These are phyloP conservation scores for Hydrocynus forskahlii DNA, from an alignment of 2,797 vertebrate species.

Conservation along the genomic window DNA sequence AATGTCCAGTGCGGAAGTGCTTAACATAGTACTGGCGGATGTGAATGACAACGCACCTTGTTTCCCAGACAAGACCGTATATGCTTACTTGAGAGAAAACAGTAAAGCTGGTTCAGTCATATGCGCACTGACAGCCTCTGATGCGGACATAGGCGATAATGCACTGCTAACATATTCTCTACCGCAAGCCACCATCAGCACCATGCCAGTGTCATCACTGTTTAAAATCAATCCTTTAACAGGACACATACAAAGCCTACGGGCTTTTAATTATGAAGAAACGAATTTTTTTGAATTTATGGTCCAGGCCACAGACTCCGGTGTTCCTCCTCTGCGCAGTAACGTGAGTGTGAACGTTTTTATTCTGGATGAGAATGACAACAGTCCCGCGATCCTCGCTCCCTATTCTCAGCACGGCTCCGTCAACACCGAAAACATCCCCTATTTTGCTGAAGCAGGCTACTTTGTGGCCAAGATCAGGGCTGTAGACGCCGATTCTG, in stretches of 20 bases:
- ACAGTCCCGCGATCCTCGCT: too few species aligned
- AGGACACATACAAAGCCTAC: slow-evolving; percentile 78
- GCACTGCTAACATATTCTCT: slow-evolving; percentile 80
- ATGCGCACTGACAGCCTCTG: slow-evolving; percentile 73
- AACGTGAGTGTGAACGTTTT: slow-evolving; percentile 50
- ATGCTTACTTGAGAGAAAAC: too few species aligned
- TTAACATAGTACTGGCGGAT: slow-evolving; percentile 45
- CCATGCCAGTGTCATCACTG: slow-evolving; percentile 73
- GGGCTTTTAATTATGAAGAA: slow-evolving; percentile 85
- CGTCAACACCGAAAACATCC: too few species aligned
- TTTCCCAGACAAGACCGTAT: too few species aligned
- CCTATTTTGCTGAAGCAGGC: too few species aligned
- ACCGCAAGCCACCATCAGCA: slow-evolving; percentile 72
- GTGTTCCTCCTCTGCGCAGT: slow-evolving; percentile 61
- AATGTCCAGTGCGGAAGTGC: slow-evolving; percentile 47
- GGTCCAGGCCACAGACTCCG: slow-evolving; percentile 67
- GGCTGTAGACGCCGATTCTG: slow-evolving; percentile 55
- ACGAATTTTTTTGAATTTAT: slow-evolving; percentile 80
- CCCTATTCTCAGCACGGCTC: too few species aligned
- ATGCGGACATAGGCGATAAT: slow-evolving; percentile 79
- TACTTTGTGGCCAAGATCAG: slow-evolving; percentile 55
- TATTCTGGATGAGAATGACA: too few species aligned
- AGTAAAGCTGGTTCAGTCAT: too few species aligned
- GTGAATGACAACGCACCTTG: too few species aligned
- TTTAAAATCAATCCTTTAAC: too few species aligned